phyloP scores from a whole-genome alignment of 2,888 invertebrate genomes.

The Agapostemon virescens region DNA sequence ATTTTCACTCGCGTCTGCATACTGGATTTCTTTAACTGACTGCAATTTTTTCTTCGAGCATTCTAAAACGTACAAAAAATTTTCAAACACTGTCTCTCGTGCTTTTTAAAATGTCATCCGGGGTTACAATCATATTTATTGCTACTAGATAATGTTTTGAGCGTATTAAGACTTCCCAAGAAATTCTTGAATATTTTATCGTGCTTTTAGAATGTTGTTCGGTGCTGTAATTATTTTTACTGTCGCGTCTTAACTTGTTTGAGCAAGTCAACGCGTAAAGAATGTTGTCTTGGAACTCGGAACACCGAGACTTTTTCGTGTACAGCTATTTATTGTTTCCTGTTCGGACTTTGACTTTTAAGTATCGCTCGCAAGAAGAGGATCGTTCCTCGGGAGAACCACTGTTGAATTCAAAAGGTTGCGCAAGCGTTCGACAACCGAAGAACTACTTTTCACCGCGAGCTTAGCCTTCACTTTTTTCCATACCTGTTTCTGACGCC shows the following conservation, averaged over 20 bases:
- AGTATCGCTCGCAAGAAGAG: neutral
- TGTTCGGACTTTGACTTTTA: too few species aligned
- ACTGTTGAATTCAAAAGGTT: slow-evolving; percentile 6
- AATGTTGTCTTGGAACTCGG: too few species aligned
- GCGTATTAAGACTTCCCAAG: too few species aligned
- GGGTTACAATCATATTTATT: neutral
- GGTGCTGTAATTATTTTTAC: too few species aligned
- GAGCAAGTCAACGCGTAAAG: too few species aligned
- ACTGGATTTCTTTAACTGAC: neutral
- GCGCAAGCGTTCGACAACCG: slow-evolving; percentile 12
- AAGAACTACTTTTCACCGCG: slow-evolving; percentile 31
- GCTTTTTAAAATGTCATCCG: too few species aligned
- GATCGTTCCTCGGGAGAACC: neutral
- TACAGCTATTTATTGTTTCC: too few species aligned
- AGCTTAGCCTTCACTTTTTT: slow-evolving; percentile 36
- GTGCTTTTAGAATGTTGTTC: too few species aligned
- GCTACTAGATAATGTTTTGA: too few species aligned
- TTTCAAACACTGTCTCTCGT: neutral
- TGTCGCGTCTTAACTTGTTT: too few species aligned
- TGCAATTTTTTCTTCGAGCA: neutral
- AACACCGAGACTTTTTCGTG: too few species aligned
- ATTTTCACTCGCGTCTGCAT: neutral
- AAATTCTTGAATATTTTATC: neutral
- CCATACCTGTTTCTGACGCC: slow-evolving; percentile 31
- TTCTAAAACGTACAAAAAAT: neutral